Evolutionary conservation across 1,140 invertebrate species (phyloP), one percentile per base, ranked within the genome.

Genomic region (Caenorhabditis latens): DNA sequence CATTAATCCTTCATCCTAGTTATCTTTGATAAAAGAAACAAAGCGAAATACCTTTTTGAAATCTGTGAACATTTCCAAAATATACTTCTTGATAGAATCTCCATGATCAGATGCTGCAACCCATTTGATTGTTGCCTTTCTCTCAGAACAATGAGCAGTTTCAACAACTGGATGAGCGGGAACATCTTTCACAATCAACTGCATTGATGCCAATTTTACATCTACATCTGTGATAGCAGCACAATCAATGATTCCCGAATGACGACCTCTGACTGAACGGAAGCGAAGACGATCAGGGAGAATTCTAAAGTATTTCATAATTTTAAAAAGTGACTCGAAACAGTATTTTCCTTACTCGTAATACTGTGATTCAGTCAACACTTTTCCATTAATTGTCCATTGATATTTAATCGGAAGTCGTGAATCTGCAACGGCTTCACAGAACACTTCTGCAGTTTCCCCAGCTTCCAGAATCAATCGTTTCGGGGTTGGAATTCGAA

Each of bases 211-310:
- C 8, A 94, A 94, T 1, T 95, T 95, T 89, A 96, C 94, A 92
- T 99, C 98, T 24, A 99, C 94, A 7, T 95, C 95, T 3, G 98
- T 99, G 61, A 94, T 94, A 2, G 97, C 98, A n/a, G 97, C 95
- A 93, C 98, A 99, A 0, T 97, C 98, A 91, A 99, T 99, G 67
- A 95, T 95, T 16, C 97, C 97, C 13, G 98, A 98, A 93, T 99
- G 97, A 83, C 97, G 93, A 93, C 98, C 97, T 42, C 95, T 96
- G 16, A 97, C 97, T 93, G 98, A 97, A 9, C 96, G 96, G 84
- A 99, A 98, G 11, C 96, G 96, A 82, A 99, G 93, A 0, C 75
- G 63, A 48, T 84, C 67, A 6, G 63, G 63, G 6, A 79, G 55
- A 50, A 90, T 87, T 58, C 89, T 96, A 93, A 87, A 98, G 97